A percentile compares a stretch with the other conserved stretches of the same genome.
Evolutionary conservation across 2,888 invertebrate genomes (phyloP).

Genomic region (Drosophila peninsularis): DNA sequence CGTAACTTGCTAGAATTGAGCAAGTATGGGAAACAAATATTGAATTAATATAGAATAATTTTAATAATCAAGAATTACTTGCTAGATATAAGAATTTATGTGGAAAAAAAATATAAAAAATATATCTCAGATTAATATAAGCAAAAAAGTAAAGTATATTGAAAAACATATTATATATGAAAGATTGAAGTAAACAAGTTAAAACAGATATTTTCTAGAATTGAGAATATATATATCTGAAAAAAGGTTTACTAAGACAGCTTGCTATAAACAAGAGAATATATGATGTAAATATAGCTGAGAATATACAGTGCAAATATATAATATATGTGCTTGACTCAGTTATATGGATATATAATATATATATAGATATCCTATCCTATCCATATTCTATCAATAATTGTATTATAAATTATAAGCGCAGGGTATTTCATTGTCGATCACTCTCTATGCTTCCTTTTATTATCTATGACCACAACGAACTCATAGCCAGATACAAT

Average conservation of each 20-base stretch:
- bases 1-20: background rate
- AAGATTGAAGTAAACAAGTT: background rate
- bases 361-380: no score
- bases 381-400: background rate
- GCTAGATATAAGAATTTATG: background rate
- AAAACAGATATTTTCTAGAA: background rate
- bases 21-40: background rate
- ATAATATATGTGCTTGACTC: background rate
- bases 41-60: background rate
- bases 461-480: conserved; percentile 10
- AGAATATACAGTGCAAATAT: background rate
- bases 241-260: no score
- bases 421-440: background rate
- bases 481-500: conserved; percentile 3
- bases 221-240: background rate
- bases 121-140: no score
- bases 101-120: background rate
- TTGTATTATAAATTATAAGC: background rate
- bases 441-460: background rate
- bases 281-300: background rate
- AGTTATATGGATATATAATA: no score
- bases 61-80: background rate
- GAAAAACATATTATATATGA: background rate
- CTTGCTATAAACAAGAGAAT: background rate
- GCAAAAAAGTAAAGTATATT: background rate